Percentiles rank a stretch among this genome's conserved stretches.
Conservation (phyloP, 92 coral and sea anemone genomes). For the Phymanthus crucifer region DNA sequence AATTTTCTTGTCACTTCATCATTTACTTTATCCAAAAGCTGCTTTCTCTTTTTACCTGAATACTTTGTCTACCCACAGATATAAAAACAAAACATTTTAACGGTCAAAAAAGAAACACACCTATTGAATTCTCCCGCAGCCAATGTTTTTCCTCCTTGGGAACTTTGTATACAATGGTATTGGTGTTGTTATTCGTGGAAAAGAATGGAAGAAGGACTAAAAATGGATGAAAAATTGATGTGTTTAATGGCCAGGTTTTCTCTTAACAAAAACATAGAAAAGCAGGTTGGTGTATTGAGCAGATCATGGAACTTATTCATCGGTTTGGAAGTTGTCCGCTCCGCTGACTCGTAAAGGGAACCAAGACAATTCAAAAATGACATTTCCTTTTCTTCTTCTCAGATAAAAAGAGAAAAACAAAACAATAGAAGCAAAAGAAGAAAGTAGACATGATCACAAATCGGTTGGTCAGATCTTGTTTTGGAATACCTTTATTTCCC, state of each 20-base stretch:
- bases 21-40: too few species aligned
- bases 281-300: constrained; percentile 30
- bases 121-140: not conserved
- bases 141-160: not conserved
- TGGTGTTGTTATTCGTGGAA: too few species aligned
- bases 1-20: too few species aligned
- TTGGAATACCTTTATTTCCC: too few species aligned
- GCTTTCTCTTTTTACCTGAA: not conserved
- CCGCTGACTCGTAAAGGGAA: constrained; percentile 10
- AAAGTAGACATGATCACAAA: too few species aligned
- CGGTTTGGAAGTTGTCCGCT: constrained; percentile 1
- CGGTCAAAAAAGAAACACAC: not conserved
- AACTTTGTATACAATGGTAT: too few species aligned
- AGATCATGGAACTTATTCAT: constrained; percentile 19
- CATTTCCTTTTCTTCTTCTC: not conserved
- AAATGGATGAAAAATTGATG: not conserved
- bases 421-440: not conserved
- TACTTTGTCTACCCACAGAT: not conserved
- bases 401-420: not conserved
- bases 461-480: too few species aligned
- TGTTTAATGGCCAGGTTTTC: not conserved
- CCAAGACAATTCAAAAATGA: not conserved
- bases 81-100: not conserved
- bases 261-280: not conserved
- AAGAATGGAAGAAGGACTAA: not conserved